phyloP scores from a whole-genome alignment of 2,888 invertebrate species.

The Malachius bipustulatus region DNA sequence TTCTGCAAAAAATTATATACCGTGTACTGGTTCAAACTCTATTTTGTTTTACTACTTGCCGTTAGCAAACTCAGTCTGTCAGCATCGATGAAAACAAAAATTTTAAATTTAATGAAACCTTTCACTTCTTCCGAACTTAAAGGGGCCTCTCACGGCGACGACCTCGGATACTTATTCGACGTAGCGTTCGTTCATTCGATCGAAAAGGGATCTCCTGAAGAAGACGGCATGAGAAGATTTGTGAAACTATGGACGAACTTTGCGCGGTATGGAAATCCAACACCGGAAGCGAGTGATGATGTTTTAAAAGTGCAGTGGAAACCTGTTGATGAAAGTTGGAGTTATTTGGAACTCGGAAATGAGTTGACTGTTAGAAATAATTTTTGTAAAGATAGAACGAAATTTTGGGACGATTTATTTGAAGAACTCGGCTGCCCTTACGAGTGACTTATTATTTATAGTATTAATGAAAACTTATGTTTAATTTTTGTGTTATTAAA shows the following conservation, averaged over 20 bases:
- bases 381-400: constrained; percentile 25
- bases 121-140: constrained; percentile 7
- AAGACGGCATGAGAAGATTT: constrained; percentile 25
- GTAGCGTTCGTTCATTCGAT: constrained; percentile 10
- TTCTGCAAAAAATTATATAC: constrained; percentile 24
- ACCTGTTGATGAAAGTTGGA: constrained; percentile 20
- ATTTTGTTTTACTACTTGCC: constrained; percentile 16
- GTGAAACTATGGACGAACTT: constrained; percentile 32
- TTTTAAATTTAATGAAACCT: not conserved
- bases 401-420: constrained; percentile 29
- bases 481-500: constrained; percentile 6
- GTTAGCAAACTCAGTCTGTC: not conserved
- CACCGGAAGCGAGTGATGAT: constrained; percentile 20
- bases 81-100: not conserved
- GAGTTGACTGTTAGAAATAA: constrained; percentile 22
- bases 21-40: constrained; percentile 21
- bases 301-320: constrained; percentile 26
- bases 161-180: constrained; percentile 28
- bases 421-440: constrained; percentile 8
- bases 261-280: constrained; percentile 28
- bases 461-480: not conserved
- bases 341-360: constrained; percentile 28
- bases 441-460: not conserved
- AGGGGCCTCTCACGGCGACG: constrained; percentile 30
- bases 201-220: constrained; percentile 21